Conservation (phyloP, 2,797 vertebrate genomes). For the Rachycentron canadum region DNA sequence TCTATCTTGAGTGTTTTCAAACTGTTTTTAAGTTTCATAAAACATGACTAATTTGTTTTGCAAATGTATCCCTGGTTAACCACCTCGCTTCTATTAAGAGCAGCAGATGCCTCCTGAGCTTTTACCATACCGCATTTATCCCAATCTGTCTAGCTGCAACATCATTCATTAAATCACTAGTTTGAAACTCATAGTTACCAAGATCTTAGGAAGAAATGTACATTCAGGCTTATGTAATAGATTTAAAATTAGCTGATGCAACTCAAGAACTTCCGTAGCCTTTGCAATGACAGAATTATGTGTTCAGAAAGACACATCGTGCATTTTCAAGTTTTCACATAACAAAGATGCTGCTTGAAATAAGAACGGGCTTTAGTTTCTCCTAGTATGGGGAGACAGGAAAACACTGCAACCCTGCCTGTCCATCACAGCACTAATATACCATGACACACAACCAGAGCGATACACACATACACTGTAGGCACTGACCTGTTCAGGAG, state of each 20-base stretch:
- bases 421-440: conserved; percentile 57
- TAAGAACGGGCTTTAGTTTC: conserved; percentile 10
- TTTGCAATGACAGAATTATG: not conserved
- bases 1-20: not conserved
- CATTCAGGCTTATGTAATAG: not conserved
- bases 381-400: conserved; percentile 27
- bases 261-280: not conserved
- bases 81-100: not conserved
- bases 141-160: not conserved
- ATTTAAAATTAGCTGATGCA: not conserved
- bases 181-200: not conserved
- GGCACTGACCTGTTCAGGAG: conserved; percentile 15
- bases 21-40: not conserved
- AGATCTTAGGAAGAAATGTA: not conserved
- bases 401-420: conserved; percentile 36
- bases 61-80: not conserved
- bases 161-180: not conserved
- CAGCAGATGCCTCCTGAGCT: not conserved
- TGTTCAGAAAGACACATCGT: conserved; percentile 1
- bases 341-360: conserved; percentile 32
- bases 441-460: conserved; percentile 35
- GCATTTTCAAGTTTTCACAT: conserved; percentile 26
- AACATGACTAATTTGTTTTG: not conserved
- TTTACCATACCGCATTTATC: not conserved
- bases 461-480: conserved; percentile 18